phyloP scores from a whole-genome alignment of 1,140 invertebrate species.

The Macrobrachium rosenbergii region DNA sequence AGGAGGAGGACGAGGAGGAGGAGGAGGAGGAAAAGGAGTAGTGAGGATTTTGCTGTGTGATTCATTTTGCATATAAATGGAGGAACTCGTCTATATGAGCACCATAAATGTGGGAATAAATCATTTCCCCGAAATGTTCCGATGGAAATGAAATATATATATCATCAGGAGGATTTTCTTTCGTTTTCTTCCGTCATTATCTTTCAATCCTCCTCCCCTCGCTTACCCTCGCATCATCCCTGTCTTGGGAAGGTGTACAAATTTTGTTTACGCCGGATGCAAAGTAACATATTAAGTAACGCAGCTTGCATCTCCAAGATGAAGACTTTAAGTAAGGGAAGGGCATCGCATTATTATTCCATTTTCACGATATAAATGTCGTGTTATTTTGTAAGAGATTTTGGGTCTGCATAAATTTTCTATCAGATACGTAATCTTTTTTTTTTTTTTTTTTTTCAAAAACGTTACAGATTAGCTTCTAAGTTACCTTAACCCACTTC shows the following conservation, averaged over 20 bases:
- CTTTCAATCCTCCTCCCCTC: neutral
- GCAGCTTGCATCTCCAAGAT: too few relatives aligned
- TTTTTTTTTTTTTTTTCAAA: too few relatives aligned
- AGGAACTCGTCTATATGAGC: constrained; percentile 31
- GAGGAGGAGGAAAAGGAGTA: neutral
- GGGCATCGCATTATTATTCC: too few relatives aligned
- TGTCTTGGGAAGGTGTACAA: neutral
- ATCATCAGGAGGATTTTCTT: neutral
- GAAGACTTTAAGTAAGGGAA: too few relatives aligned
- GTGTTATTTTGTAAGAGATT: too few relatives aligned
- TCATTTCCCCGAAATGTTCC: constrained; percentile 37
- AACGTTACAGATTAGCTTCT: too few relatives aligned
- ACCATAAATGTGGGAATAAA: constrained; percentile 36
- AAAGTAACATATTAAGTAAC: too few relatives aligned
- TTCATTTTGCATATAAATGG: constrained; percentile 49
- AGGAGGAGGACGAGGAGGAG: neutral
- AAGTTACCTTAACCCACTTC: too few relatives aligned
- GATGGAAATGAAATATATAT: constrained; percentile 44
- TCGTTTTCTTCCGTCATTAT: neutral
- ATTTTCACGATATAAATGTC: too few relatives aligned
- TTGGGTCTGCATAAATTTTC: too few relatives aligned
- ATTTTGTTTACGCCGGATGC: neutral
- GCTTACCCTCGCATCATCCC: neutral
- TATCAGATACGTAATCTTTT: too few relatives aligned
- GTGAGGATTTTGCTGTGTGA: constrained; percentile 25